These are phyloP conservation scores for Murina feae DNA, from an alignment of 2,113 vertebrate species.

Conservation along the genomic window DNA sequence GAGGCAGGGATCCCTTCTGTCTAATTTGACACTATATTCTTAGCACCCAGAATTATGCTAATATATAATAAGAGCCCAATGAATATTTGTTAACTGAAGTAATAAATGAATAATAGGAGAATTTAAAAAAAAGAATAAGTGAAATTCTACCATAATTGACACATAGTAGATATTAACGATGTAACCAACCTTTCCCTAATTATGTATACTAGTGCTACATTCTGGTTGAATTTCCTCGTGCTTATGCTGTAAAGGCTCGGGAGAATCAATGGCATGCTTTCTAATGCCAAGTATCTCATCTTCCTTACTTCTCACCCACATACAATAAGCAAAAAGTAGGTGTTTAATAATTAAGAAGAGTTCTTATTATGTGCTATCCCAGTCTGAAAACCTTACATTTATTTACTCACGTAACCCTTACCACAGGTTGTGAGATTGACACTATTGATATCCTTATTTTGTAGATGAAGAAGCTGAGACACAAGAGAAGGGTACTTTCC, in stretches of 20 bases:
- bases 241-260: background rate
- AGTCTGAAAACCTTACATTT: background rate
- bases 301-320: background rate
- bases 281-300: background rate
- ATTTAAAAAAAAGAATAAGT: background rate
- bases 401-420: background rate
- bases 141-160: background rate
- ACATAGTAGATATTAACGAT: background rate
- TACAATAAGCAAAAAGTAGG: background rate
- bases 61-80: background rate
- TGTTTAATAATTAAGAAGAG: background rate
- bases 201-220: background rate
- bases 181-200: background rate
- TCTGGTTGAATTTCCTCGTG: background rate
- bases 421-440: background rate
- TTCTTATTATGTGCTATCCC: background rate
- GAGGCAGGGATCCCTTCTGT: background rate
- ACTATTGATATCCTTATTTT: background rate
- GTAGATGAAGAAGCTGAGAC: constrained; percentile 1
- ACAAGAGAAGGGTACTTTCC: background rate
- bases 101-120: background rate
- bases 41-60: background rate
- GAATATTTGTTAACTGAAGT: background rate
- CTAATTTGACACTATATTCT: background rate
- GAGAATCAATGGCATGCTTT: background rate